phyloP scores from a whole-genome alignment of 2,797 vertebrate species.

The Spinibarbus caldwelli region DNA sequence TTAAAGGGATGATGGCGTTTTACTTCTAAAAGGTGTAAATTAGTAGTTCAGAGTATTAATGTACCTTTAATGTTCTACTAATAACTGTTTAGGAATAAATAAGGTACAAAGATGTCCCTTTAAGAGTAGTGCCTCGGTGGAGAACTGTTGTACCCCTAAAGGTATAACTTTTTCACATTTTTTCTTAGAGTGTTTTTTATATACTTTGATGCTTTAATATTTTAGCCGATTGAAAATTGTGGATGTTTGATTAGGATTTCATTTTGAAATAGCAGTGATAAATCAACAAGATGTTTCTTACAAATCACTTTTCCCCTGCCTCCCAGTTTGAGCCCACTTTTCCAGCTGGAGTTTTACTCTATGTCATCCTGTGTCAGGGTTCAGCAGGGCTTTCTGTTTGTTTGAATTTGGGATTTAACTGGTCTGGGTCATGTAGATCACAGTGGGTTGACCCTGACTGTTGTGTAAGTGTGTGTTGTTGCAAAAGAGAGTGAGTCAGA shows the following conservation, averaged over 20 bases:
- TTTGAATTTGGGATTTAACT: conserved; percentile 33
- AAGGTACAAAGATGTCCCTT: neutral
- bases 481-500: conserved; percentile 69
- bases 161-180: neutral
- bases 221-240: neutral
- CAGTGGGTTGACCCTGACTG: conserved; percentile 37
- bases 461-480: conserved; percentile 62
- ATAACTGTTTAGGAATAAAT: neutral
- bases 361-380: conserved; percentile 25
- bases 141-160: neutral
- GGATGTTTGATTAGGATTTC: neutral
- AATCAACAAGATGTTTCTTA: conserved; percentile 45
- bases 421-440: conserved; percentile 23
- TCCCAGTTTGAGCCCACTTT: conserved; percentile 4
- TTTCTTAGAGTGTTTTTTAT: neutral
- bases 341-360: conserved; percentile 15
- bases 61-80: neutral
- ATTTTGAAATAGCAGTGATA: conserved; percentile 47
- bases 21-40: neutral
- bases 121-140: too few relatives aligned
- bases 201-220: neutral
- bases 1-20: neutral
- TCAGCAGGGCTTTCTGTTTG: conserved; percentile 2
- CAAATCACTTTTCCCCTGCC: conserved; percentile 24
- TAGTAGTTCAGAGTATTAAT: neutral